phyloP scores from a whole-genome alignment of 2,113 vertebrate species.

The Saimiri boliviensis region DNA sequence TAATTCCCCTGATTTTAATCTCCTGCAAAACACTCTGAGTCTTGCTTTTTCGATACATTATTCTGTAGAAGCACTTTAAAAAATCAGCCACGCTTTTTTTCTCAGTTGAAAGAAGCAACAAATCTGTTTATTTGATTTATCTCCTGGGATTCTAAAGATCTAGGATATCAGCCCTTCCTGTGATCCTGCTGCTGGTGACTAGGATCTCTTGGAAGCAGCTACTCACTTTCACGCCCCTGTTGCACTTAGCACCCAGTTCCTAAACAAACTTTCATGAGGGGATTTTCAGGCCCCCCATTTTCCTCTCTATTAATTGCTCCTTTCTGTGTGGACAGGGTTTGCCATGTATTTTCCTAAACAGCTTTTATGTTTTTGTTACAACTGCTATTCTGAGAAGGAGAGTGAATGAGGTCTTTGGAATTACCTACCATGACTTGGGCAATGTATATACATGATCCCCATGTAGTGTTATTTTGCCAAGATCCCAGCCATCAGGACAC shows the following conservation, averaged over 20 bases:
- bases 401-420: background rate
- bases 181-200: constrained; percentile 37
- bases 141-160: constrained; percentile 71
- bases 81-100: constrained; percentile 74
- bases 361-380: background rate
- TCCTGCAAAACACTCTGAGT: constrained; percentile 61
- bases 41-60: constrained; percentile 64
- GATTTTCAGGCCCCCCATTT: constrained; percentile 49
- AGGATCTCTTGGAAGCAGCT: constrained; percentile 9
- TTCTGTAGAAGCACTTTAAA: constrained; percentile 71
- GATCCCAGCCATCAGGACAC: background rate
- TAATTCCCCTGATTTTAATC: constrained; percentile 61
- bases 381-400: background rate
- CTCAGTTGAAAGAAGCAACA: constrained; percentile 78
- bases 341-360: background rate
- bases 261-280: constrained; percentile 32
- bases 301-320: constrained; percentile 60
- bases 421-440: background rate
- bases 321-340: background rate
- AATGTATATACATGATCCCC: background rate
- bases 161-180: background rate
- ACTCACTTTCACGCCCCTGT: constrained; percentile 49
- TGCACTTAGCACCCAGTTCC: background rate
- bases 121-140: constrained; percentile 80
- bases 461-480: background rate